Evolutionary conservation across 2,113 vertebrate genomes (phyloP), one percentile per base, ranked within the genome.

Genomic region (Ctenodactylus gundi): DNA sequence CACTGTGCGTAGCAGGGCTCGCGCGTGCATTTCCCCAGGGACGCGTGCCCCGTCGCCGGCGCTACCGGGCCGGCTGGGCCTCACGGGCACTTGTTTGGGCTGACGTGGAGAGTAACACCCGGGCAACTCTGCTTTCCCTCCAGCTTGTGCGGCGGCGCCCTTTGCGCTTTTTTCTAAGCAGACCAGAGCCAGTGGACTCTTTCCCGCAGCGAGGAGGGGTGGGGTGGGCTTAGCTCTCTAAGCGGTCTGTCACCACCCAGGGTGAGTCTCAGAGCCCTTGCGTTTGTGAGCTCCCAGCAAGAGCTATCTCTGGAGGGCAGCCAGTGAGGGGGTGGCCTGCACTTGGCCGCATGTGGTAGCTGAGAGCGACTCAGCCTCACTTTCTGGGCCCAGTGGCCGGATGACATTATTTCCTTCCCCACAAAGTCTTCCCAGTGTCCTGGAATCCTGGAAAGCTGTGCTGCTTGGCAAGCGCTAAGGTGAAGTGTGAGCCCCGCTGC

Each of bases 101-200:
- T 75, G 65, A 31, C 6, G 7, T 41, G 55, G 82, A 75, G 65
- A 75, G 53, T 78, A 92, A 78, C 18, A 58, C 20, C 51, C 0
- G 17, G 58, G 90, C 75, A 20, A 41, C 65, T 58, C 60, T 58
- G 94, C 95, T 90, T 94, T 58, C 76, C 78, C 62, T 92, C 68
- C 70, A 90, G 91, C 95, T 81, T 62, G 70, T 76, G 68, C 76
- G 3, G 1, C 68, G 10, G 53, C 51, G 36, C 49, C 83, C 80
- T 88, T 60, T 76, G 86, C 3, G 60, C 95, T 91, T 93, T 55
- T 49, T 27, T 76, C 84, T 85, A 81, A 92, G 96, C 94, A 97
- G 87, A 93, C 81, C 92, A 95, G 96, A 94, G 95, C 95, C 97
- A 94, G 95, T 91, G 97, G 64, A 76, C 85, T 92, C 91, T 73